These are phyloP conservation scores for Oenanthe melanoleuca DNA, from an alignment of 2,113 vertebrate genomes.

Conservation along the genomic window DNA sequence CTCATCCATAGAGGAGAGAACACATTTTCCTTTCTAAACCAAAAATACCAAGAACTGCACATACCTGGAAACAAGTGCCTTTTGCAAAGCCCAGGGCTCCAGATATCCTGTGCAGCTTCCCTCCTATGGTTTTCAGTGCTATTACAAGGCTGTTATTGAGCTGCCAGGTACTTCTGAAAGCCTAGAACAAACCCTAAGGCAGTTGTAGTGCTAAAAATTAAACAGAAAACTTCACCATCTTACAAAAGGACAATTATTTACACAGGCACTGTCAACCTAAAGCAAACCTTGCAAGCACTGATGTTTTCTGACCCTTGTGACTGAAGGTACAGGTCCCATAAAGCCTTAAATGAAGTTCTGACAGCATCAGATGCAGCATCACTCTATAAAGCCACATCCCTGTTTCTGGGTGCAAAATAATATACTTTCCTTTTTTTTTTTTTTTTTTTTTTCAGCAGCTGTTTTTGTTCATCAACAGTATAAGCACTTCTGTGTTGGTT, in stretches of 20 bases:
- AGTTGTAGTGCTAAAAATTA: background rate
- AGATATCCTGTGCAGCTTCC: background rate
- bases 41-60: background rate
- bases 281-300: background rate
- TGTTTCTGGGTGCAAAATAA: background rate
- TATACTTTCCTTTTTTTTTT: background rate
- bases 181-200: background rate
- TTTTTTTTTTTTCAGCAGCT: background rate
- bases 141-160: constrained; percentile 3
- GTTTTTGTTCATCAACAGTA: background rate
- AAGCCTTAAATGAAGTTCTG: background rate
- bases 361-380: background rate
- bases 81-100: background rate
- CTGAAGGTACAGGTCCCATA: background rate
- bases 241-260: background rate
- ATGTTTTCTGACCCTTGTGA: background rate
- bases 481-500: background rate
- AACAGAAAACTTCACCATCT: background rate
- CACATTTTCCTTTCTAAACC: background rate
- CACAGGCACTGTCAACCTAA: background rate
- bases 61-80: background rate
- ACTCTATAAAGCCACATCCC: background rate
- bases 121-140: background rate
- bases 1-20: background rate
- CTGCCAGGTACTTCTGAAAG: background rate